phyloP scores from a whole-genome alignment of 1,140 invertebrate genomes.

The Bradynema listronoti region DNA sequence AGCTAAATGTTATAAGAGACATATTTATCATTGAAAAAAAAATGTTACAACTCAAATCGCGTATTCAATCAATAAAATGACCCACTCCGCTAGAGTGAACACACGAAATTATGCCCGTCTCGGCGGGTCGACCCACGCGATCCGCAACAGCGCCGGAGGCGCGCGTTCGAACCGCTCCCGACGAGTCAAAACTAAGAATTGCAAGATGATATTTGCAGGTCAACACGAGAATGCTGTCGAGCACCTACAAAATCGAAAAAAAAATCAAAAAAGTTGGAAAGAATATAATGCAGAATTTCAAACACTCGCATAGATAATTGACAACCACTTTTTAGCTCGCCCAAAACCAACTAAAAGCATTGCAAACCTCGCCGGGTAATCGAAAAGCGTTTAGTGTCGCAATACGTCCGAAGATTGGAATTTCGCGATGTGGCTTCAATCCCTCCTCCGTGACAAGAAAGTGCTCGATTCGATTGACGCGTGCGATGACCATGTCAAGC shows the following conservation, averaged over 20 bases:
- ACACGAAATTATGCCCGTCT: conserved; percentile 78
- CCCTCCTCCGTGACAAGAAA: conserved; percentile 93
- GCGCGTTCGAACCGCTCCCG: conserved; percentile 84
- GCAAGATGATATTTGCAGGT: conserved; percentile 74
- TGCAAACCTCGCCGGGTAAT: conserved; percentile 62
- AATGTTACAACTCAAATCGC: neutral
- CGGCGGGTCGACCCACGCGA: conserved; percentile 65
- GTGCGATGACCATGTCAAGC: conserved; percentile 88
- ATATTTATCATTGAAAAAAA: conserved; percentile 26
- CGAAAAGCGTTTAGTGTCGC: conserved; percentile 87
- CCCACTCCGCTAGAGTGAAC: conserved; percentile 86
- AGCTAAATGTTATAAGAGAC: conserved; percentile 33
- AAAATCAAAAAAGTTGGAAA: neutral
- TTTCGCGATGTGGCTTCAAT: conserved; percentile 83
- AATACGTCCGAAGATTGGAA: conserved; percentile 83
- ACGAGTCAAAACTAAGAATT: conserved; percentile 81
- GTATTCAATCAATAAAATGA: conserved; percentile 57
- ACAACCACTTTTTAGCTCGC: neutral
- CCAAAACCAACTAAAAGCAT: neutral
- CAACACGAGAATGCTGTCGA: conserved; percentile 82
- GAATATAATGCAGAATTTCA: neutral
- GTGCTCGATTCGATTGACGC: conserved; percentile 88
- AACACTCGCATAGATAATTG: conserved; percentile 17
- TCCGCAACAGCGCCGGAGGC: conserved; percentile 93
- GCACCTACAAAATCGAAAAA: conserved; percentile 27